Evolutionary conservation across 1,140 invertebrate genomes (phyloP).

Genomic region (Formica selysi): DNA sequence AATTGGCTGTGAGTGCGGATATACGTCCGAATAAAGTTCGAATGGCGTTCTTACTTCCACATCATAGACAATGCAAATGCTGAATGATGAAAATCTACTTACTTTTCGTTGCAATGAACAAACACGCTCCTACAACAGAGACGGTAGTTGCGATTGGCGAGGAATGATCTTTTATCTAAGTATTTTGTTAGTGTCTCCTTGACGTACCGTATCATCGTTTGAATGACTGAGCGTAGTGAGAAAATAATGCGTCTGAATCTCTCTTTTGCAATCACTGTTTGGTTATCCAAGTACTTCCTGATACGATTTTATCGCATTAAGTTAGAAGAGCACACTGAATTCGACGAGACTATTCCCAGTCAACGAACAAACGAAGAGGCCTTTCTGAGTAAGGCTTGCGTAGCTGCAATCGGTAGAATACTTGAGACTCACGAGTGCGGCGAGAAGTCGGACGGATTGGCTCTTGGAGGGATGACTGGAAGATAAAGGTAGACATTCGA

Average conservation of each 20-base stretch:
- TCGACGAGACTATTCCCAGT: constrained; percentile 67
- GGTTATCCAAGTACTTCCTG: constrained; percentile 68
- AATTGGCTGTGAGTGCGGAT: constrained; percentile 70
- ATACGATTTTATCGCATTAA: constrained; percentile 68
- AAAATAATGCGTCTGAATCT: constrained; percentile 35
- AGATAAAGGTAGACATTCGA: constrained; percentile 71
- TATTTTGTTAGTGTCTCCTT: constrained; percentile 44
- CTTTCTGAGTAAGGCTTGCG: constrained; percentile 72
- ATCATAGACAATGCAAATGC: constrained; percentile 61
- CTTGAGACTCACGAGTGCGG: constrained; percentile 68
- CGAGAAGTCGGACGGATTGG: constrained; percentile 74
- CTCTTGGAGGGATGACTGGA: constrained; percentile 65
- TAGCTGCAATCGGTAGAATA: constrained; percentile 70
- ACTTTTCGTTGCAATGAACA: constrained; percentile 28
- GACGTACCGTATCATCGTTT: not conserved
- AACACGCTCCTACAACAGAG: not conserved
- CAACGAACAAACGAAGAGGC: constrained; percentile 62
- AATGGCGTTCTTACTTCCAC: constrained; percentile 69
- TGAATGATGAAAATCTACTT: constrained; percentile 17
- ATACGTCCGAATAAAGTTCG: constrained; percentile 38
- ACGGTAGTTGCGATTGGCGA: not conserved
- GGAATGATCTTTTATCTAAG: not conserved
- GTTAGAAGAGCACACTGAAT: constrained; percentile 55
- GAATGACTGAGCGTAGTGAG: constrained; percentile 3
- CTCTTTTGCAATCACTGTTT: constrained; percentile 41